These are phyloP conservation scores for Rhizoglyphus robini DNA, from an alignment of 1,140 invertebrate species.

Conservation along the genomic window DNA sequence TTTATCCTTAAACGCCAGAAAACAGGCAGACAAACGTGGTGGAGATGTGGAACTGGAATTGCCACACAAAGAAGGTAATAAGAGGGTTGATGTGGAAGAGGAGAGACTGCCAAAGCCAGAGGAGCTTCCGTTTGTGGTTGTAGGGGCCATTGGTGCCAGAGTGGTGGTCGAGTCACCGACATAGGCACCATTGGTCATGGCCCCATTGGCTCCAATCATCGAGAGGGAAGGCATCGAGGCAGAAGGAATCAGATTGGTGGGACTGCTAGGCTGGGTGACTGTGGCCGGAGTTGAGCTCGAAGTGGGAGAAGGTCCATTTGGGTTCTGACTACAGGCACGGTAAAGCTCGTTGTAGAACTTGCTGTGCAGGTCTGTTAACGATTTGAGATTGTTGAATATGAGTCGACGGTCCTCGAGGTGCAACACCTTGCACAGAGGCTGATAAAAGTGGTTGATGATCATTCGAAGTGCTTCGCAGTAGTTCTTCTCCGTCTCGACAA, in stretches of 20 bases:
- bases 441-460: conserved; percentile 48
- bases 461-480: conserved; percentile 86
- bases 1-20: conserved; percentile 73
- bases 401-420: conserved; percentile 54
- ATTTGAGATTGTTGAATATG: conserved; percentile 79
- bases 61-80: neutral
- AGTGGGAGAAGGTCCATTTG: too few species aligned
- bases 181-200: conserved; percentile 9
- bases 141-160: neutral
- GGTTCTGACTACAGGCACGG: conserved; percentile 43
- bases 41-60: conserved; percentile 34
- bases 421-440: conserved; percentile 48
- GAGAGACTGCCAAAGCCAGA: neutral
- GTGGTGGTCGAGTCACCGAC: neutral
- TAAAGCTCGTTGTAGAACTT: conserved; percentile 63
- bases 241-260: conserved; percentile 33
- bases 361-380: conserved; percentile 69
- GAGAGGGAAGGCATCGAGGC: conserved; percentile 1
- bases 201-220: neutral
- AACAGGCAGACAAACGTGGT: conserved; percentile 47
- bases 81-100: neutral
- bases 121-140: neutral
- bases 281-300: too few species aligned
- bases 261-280: neutral
- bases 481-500: conserved; percentile 91